phyloP scores from a whole-genome alignment of 2,888 invertebrate species.

The Trypoxylon attenuatum region DNA sequence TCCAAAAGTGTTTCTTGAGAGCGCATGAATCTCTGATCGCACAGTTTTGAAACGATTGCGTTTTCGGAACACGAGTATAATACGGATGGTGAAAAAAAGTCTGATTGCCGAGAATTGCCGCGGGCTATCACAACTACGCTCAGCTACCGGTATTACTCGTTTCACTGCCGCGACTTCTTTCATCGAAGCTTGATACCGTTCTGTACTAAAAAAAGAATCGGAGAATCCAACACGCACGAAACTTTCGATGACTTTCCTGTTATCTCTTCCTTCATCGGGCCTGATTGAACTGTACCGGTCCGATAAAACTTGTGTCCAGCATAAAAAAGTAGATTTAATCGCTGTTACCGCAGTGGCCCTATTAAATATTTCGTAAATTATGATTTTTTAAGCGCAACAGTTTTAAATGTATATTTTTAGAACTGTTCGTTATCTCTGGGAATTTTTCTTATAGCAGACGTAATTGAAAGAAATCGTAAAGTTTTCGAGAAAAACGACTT shows the following conservation, averaged over 20 bases:
- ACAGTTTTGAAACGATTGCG: background rate
- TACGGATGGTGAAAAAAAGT: background rate
- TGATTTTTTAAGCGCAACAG: no score
- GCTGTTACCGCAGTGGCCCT: no score
- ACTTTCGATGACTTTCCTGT: background rate
- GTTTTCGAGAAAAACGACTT: no score
- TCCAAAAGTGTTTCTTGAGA: background rate
- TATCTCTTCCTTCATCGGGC: no score
- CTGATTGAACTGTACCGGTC: no score
- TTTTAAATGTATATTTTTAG: no score
- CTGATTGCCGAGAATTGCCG: background rate
- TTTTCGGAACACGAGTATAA: background rate
- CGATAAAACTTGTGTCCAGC: no score
- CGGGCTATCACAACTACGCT: background rate
- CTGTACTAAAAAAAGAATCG: background rate
- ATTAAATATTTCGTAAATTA: no score
- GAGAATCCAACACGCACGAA: background rate
- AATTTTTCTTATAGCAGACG: no score
- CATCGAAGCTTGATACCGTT: background rate
- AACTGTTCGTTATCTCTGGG: no score
- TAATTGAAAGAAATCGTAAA: no score
- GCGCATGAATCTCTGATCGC: background rate
- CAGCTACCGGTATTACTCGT: background rate
- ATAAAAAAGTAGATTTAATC: no score
- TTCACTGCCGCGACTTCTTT: background rate